Evolutionary conservation across 2,797 vertebrate species (phyloP).

Genomic region (Podarcis siculus): DNA sequence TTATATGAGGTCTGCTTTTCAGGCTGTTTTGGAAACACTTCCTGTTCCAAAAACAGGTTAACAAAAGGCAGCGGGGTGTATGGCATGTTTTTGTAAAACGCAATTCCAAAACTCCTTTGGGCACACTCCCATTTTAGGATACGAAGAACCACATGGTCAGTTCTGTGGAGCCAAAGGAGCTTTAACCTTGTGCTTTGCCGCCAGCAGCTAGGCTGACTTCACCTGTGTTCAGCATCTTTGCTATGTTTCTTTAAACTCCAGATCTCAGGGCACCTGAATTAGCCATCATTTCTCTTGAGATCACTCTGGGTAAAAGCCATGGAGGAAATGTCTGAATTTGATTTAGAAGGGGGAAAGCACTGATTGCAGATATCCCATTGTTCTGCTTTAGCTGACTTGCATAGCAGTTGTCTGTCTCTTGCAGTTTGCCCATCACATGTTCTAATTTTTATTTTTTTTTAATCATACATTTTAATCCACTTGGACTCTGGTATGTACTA

Average conservation of each 20-base stretch:
- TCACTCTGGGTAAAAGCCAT: not conserved
- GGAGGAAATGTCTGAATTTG: not conserved
- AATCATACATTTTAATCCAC: not conserved
- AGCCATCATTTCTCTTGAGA: not conserved
- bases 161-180: not conserved
- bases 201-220: not conserved
- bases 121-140: no score
- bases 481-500: not conserved
- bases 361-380: not conserved
- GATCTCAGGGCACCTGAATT: not conserved
- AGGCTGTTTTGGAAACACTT: not conserved
- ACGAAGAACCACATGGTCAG: not conserved
- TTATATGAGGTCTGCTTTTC: not conserved
- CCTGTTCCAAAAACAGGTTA: not conserved
- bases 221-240: not conserved
- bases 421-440: not conserved
- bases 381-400: not conserved
- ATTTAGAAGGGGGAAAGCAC: not conserved
- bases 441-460: not conserved
- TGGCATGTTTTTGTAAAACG: not conserved
- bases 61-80: not conserved
- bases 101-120: not conserved
- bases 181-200: not conserved
- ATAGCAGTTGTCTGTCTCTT: not conserved
- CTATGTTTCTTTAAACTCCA: not conserved